Base-by-base conservation (phyloP, 2,888 invertebrate genomes). In the Eumacrocentrus americanus region DNA sequence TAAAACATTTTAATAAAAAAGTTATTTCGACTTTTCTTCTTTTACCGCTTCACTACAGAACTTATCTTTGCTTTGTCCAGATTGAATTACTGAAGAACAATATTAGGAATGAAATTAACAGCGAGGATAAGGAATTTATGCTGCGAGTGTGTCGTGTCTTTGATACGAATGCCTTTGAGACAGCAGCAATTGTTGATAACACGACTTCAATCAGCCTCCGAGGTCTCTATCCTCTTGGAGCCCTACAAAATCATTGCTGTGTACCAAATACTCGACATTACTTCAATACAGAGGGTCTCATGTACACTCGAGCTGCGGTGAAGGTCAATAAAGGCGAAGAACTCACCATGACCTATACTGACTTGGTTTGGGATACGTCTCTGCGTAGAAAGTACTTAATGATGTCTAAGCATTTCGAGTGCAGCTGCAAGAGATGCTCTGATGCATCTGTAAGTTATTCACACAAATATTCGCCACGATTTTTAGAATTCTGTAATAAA, bases 121-220 rank as follows among this genome's bases (percentile, higher is more conserved):
- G 82, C 54, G 82, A 85, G n/a, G 88, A 89, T 42, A 84, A 85
- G 72, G 71, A 82, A 37, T 81, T 87, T 54, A 84, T 90, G 84
- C 79, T 78, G n/a, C 77, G 81, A 40, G 85, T 87, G 0, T 88
- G 88, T 69, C 82, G 83, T 55, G 84, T 85, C 14, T 81, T 90
- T 72, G 88, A 90, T 71, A 87, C 89, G 2, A 89, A 89, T 74
- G 88, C 89, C 35, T 90, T 87, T 74, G 88, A 89, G 82, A 87
- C 84, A 66, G 83, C 83, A 55, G 82, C 78, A 58, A 74, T 76
- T 14, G 82, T 76, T 64, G 83, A 80, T 61, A 82, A 81, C 65
- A 61, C 62, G 1, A 66, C 62, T 34, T 69, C 71, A 70, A 81
- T 82, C 70, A 85, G 84, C 70, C 76, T 85, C 64, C 83, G 88